A percentile compares a stretch with the other conserved stretches of the same genome.
phyloP scores from a whole-genome alignment of 2,888 invertebrate species.

The Anoplius nigerrimus region DNA sequence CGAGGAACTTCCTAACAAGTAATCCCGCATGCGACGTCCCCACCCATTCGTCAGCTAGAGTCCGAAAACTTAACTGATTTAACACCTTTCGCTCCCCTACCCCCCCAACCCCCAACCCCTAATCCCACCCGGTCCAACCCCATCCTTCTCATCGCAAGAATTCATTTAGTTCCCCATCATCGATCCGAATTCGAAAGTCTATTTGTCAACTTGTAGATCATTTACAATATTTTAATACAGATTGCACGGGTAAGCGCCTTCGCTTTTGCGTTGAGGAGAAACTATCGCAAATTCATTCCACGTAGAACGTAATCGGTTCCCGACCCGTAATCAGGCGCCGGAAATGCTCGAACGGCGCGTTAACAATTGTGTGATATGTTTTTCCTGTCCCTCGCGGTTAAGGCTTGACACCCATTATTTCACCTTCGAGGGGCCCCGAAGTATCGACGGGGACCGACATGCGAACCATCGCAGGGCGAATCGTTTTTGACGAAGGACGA shows the following conservation, averaged over 20 bases:
- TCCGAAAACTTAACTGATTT: no score
- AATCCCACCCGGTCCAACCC: no score
- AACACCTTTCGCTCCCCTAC: neutral
- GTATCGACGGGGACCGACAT: neutral
- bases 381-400: conserved; percentile 37
- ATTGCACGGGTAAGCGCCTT: conserved; percentile 68
- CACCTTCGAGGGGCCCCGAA: neutral
- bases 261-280: conserved; percentile 36
- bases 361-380: conserved; percentile 57
- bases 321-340: conserved; percentile 53
- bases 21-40: no score
- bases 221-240: conserved; percentile 57
- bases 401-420: conserved; percentile 10
- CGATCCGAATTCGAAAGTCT: conserved; percentile 3
- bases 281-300: conserved; percentile 49
- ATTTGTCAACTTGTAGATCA: conserved; percentile 36
- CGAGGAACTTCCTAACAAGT: no score
- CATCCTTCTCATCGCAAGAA: no score
- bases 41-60: no score
- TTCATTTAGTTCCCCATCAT: conserved; percentile 16
- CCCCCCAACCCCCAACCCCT: conserved; percentile 3
- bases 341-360: conserved; percentile 50
- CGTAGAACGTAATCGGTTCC: conserved; percentile 52
- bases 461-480: no score
- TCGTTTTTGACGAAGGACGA: no score